These are phyloP conservation scores for Ophion slaviceki DNA, from an alignment of 2,888 invertebrate genomes.

Conservation along the genomic window DNA sequence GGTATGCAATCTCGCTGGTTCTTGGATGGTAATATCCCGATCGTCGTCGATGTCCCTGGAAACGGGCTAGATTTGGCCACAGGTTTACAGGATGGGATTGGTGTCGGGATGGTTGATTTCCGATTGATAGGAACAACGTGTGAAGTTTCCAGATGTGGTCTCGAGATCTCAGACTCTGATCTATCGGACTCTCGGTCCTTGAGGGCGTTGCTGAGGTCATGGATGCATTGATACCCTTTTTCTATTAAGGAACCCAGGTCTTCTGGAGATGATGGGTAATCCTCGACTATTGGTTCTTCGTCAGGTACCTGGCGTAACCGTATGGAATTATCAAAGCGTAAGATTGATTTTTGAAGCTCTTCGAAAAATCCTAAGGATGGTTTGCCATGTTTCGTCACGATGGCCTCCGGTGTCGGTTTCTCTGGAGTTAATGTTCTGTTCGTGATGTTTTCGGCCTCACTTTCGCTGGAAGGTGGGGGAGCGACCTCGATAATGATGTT, in stretches of 20 bases:
- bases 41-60: not conserved
- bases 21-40: too few species aligned
- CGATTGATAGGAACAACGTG: not conserved
- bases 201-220: not conserved
- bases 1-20: too few species aligned
- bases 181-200: not conserved
- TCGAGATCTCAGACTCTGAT: too few species aligned
- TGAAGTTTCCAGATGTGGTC: not conserved
- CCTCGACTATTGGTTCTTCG: too few species aligned
- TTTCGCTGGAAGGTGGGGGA: not conserved
- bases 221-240: constrained; percentile 4
- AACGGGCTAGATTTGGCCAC: constrained; percentile 9
- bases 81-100: not conserved
- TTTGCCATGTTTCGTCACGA: not conserved
- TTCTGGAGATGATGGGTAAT: too few species aligned
- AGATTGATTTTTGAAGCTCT: too few species aligned
- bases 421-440: constrained; percentile 3
- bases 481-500: not conserved
- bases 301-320: too few species aligned
- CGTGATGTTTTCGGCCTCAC: not conserved
- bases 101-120: not conserved
- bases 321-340: too few species aligned
- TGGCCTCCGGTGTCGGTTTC: not conserved
- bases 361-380: not conserved
- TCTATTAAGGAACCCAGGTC: not conserved